phyloP scores from a whole-genome alignment of 2,888 invertebrate genomes.

The Nezara viridula region DNA sequence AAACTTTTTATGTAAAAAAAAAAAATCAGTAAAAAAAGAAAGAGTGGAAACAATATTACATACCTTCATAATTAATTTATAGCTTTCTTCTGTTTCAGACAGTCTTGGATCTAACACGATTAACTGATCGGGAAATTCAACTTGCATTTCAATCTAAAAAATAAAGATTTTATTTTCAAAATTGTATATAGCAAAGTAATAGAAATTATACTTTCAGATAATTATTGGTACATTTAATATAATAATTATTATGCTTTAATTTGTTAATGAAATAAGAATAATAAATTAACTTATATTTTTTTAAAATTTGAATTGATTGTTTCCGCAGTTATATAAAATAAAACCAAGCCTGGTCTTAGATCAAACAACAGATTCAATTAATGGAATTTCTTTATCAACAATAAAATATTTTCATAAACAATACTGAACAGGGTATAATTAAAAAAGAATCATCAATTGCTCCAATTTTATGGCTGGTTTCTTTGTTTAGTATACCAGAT shows the following conservation, averaged over 20 bases:
- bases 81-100: slow-evolving; percentile 71
- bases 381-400: no score
- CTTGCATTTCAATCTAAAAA: slow-evolving; percentile 69
- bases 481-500: no score
- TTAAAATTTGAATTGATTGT: no score
- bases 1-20: slow-evolving; percentile 60
- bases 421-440: no score
- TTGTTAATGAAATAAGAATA: no score
- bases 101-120: slow-evolving; percentile 73
- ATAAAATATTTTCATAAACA: no score
- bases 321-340: neutral
- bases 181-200: neutral
- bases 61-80: slow-evolving; percentile 69
- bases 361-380: neutral
- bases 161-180: neutral
- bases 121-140: slow-evolving; percentile 73
- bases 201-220: neutral
- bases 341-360: neutral
- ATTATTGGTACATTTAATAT: neutral
- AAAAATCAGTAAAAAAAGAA: slow-evolving; percentile 58
- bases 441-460: no score
- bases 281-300: no score
- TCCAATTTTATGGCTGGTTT: no score
- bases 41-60: slow-evolving; percentile 29
- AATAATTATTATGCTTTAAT: no score